Conservation (phyloP, 2,797 vertebrate genomes). For the Sebastes oblongus region DNA sequence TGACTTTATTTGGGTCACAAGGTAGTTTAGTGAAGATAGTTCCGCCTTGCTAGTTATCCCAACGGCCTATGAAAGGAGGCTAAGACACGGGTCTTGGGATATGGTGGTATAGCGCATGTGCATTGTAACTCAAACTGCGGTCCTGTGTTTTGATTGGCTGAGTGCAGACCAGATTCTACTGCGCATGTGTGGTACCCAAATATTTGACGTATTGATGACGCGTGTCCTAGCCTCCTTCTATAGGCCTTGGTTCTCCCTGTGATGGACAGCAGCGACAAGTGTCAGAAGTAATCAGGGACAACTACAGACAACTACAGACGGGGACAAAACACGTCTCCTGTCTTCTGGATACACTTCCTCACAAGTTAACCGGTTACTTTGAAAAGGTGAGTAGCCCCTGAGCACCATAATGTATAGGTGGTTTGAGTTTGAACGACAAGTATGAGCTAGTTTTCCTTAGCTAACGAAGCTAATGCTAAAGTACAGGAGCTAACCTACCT, state of each 20-base stretch:
- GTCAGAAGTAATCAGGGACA: constrained; percentile 53
- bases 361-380: too few species aligned
- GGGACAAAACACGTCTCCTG: background rate
- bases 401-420: fast-evolving
- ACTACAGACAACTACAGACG: background rate
- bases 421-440: background rate
- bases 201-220: too few species aligned
- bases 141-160: too few species aligned
- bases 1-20: constrained; percentile 11
- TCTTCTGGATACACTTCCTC: background rate
- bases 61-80: too few species aligned
- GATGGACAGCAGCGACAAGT: constrained; percentile 61
- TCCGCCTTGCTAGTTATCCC: constrained; percentile 46
- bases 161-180: too few species aligned
- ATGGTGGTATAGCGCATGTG: too few species aligned
- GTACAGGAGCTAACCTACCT: constrained; percentile 51
- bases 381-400: constrained; percentile 33
- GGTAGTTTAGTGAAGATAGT: constrained; percentile 50
- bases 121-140: too few species aligned
- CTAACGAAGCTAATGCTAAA: constrained; percentile 45
- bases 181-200: too few species aligned
- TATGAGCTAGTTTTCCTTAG: constrained; percentile 5
- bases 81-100: too few species aligned
- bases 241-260: background rate
- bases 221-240: too few species aligned